Conservation (phyloP, 2,888 invertebrate species). For the Coelinius sp. region DNA sequence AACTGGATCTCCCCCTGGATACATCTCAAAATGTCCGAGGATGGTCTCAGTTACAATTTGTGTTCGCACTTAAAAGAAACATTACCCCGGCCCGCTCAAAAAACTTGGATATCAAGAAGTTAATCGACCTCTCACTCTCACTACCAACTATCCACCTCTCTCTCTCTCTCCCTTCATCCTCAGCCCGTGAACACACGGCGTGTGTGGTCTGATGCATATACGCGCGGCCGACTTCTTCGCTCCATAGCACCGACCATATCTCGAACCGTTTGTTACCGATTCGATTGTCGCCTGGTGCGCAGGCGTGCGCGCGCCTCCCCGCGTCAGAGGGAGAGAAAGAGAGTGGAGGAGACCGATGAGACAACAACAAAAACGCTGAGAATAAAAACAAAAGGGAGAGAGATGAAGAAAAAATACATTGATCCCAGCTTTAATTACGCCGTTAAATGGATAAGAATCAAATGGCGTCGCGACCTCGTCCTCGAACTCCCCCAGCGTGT, state of each 20-base stretch:
- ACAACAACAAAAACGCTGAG: not conserved
- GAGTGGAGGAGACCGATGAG: not conserved
- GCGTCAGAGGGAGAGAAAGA: no score
- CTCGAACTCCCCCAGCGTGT: slow-evolving; percentile 31
- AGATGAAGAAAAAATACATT: slow-evolving; percentile 19
- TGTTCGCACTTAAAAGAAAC: slow-evolving; percentile 70
- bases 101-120: slow-evolving; percentile 6
- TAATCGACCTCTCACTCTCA: slow-evolving; percentile 41
- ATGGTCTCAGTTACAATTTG: slow-evolving; percentile 70
- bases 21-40: slow-evolving; percentile 54
- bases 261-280: slow-evolving; percentile 67
- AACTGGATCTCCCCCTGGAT: slow-evolving; percentile 64
- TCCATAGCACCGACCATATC: slow-evolving; percentile 56
- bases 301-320: not conserved
- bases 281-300: slow-evolving; percentile 56
- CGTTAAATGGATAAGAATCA: slow-evolving; percentile 54
- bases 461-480: slow-evolving; percentile 36
- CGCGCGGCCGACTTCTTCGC: slow-evolving; percentile 25
- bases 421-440: slow-evolving; percentile 52
- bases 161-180: slow-evolving; percentile 23
- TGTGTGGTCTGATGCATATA: slow-evolving; percentile 62
- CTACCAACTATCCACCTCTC: not conserved
- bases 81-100: slow-evolving; percentile 62
- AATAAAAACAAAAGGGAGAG: not conserved
- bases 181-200: slow-evolving; percentile 48